Conservation (phyloP, 1,140 invertebrate species). For the Euwallacea similis region DNA sequence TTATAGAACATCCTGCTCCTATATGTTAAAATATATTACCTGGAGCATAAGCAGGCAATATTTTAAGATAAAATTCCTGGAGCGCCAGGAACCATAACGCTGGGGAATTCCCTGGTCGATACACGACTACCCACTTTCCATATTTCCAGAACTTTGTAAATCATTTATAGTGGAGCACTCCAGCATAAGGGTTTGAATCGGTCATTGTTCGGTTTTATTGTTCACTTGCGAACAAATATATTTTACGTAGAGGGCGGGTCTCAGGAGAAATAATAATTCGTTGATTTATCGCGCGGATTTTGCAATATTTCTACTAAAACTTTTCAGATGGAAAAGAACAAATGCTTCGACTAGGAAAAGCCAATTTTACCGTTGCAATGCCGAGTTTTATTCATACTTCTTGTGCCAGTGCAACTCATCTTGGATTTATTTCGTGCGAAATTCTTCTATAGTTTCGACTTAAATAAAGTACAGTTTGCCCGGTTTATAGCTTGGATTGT, state of each 20-base stretch:
- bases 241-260: slow-evolving; percentile 40
- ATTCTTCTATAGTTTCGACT: slow-evolving; percentile 23
- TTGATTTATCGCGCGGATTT: slow-evolving; percentile 40
- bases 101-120: slow-evolving; percentile 43
- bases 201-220: slow-evolving; percentile 43
- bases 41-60: slow-evolving; percentile 36
- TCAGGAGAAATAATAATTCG: slow-evolving; percentile 36
- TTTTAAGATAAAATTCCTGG: slow-evolving; percentile 40
- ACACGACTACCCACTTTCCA: slow-evolving; percentile 49
- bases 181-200: slow-evolving; percentile 39
- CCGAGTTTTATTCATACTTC: slow-evolving; percentile 30
- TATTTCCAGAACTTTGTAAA: slow-evolving; percentile 46
- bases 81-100: slow-evolving; percentile 33
- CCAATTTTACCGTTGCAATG: slow-evolving; percentile 37
- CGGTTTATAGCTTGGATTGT: slow-evolving; percentile 9
- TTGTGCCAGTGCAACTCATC: slow-evolving; percentile 33
- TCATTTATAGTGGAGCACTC: slow-evolving; percentile 45
- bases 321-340: slow-evolving; percentile 37
- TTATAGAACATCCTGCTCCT: slow-evolving; percentile 25
- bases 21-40: slow-evolving; percentile 35
- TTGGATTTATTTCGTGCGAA: slow-evolving; percentile 34
- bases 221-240: slow-evolving; percentile 41
- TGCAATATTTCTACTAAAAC: slow-evolving; percentile 38
- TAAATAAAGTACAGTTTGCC: slow-evolving; percentile 16
- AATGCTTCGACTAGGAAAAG: slow-evolving; percentile 35